Conservation (phyloP, 2,888 invertebrate species). For the Dastarcus helophoroides region DNA sequence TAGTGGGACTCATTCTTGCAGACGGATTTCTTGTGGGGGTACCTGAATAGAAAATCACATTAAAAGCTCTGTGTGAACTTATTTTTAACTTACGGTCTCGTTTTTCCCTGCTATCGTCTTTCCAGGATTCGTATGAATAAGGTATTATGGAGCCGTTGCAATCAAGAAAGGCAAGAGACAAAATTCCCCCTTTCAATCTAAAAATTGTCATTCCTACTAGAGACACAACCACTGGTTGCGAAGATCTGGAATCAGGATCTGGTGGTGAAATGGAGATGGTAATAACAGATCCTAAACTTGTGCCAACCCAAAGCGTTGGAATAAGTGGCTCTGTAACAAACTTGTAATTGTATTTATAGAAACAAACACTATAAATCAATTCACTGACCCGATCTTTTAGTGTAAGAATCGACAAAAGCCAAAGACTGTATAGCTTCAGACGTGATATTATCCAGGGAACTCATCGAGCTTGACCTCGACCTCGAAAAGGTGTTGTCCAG, state of each 20-base stretch:
- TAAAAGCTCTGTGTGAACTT: slow-evolving; percentile 1
- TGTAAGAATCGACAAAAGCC: slow-evolving; percentile 90
- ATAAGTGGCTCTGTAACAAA: slow-evolving; percentile 63
- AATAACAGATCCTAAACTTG: slow-evolving; percentile 90
- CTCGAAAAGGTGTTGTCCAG: slow-evolving; percentile 93
- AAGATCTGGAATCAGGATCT: slow-evolving; percentile 66
- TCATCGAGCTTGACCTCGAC: slow-evolving; percentile 95
- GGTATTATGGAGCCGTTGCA: slow-evolving; percentile 87
- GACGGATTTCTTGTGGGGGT: slow-evolving; percentile 53
- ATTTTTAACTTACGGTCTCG: slow-evolving; percentile 30
- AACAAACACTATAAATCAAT: neutral
- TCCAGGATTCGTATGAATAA: slow-evolving; percentile 85
- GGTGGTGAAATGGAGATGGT: slow-evolving; percentile 81
- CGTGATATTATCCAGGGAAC: slow-evolving; percentile 93
- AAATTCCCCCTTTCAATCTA: slow-evolving; percentile 89
- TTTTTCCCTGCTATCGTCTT: slow-evolving; percentile 66
- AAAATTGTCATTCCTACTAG: slow-evolving; percentile 94
- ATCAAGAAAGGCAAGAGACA: slow-evolving; percentile 93
- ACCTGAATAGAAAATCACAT: slow-evolving; percentile 30
- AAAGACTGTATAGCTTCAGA: slow-evolving; percentile 93
- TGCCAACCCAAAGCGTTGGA: slow-evolving; percentile 96
- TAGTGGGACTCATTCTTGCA: slow-evolving; percentile 68
- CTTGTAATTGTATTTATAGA: neutral
- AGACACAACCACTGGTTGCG: slow-evolving; percentile 79
- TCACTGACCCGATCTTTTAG: slow-evolving; percentile 77